Evolutionary conservation across 2,888 invertebrate species (phyloP).

Genomic region (Hypena proboscidalis): DNA sequence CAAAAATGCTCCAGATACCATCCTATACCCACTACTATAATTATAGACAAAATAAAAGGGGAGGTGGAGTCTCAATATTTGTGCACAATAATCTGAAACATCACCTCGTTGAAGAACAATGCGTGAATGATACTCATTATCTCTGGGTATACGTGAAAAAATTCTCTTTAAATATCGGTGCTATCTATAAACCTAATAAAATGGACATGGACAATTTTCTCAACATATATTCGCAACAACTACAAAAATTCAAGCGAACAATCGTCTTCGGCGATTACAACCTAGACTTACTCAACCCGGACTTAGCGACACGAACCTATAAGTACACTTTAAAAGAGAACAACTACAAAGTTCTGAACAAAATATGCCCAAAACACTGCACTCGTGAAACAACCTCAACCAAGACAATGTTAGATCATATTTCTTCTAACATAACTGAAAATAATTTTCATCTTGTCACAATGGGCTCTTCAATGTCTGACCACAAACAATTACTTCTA

Average conservation of each 20-base stretch:
- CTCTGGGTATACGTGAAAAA: no score
- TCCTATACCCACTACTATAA: no score
- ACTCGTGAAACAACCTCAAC: conserved; percentile 7
- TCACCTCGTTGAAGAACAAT: no score
- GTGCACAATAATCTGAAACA: no score
- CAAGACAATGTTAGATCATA: conserved; percentile 5
- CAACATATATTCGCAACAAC: neutral
- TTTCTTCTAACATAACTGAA: conserved; percentile 4
- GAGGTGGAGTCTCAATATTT: no score
- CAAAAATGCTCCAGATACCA: no score
- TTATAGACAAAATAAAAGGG: no score
- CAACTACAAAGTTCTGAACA: conserved; percentile 6
- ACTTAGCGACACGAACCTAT: neutral
- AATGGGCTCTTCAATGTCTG: conserved; percentile 6
- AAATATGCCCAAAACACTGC: conserved; percentile 1
- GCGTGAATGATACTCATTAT: no score
- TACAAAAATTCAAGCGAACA: neutral
- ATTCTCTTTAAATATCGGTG: no score
- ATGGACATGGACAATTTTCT: no score
- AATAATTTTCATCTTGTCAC: conserved; percentile 4
- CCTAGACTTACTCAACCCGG: conserved; percentile 1
- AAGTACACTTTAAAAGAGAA: conserved; percentile 3
- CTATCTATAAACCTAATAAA: no score
- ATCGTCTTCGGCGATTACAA: neutral
- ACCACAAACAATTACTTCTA: conserved; percentile 1